Percentiles rank a stretch among this genome's conserved stretches.
Evolutionary conservation across 2,797 vertebrate genomes (phyloP).

Genomic region (Pipistrellus pygmaeus): DNA sequence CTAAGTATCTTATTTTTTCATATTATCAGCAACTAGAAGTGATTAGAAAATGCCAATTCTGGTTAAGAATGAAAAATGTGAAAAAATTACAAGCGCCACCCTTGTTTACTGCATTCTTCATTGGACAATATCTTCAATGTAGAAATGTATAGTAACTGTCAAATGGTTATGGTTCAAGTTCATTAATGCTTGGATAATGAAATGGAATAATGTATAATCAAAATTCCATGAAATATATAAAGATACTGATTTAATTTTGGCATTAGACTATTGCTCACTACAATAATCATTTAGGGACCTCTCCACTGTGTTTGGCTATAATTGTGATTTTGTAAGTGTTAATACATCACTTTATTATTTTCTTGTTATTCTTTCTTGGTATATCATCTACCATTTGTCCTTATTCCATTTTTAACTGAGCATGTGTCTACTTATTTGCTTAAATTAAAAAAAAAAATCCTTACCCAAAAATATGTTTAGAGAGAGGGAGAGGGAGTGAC

Average conservation of each 20-base stretch:
- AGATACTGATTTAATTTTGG: neutral
- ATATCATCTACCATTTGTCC: neutral
- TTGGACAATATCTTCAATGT: neutral
- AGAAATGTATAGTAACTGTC: neutral
- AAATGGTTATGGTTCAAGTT: neutral
- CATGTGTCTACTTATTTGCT: neutral
- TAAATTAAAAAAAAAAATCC: neutral
- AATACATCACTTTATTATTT: neutral
- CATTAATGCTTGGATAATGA: neutral
- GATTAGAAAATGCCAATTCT: constrained; percentile 40
- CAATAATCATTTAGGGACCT: neutral
- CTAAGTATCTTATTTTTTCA: neutral
- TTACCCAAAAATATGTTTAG: neutral
- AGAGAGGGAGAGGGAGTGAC: too few relatives aligned
- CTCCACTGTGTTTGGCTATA: neutral
- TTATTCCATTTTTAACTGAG: constrained; percentile 12
- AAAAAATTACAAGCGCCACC: neutral
- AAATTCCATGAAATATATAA: neutral
- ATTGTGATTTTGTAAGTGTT: neutral
- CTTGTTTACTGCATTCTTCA: neutral
- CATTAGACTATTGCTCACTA: neutral
- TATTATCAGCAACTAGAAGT: neutral
- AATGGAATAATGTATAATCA: neutral
- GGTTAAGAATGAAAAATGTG: constrained; percentile 26
- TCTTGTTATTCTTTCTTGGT: neutral